Conservation (phyloP, 2,113 vertebrate species). For the Meles meles region DNA sequence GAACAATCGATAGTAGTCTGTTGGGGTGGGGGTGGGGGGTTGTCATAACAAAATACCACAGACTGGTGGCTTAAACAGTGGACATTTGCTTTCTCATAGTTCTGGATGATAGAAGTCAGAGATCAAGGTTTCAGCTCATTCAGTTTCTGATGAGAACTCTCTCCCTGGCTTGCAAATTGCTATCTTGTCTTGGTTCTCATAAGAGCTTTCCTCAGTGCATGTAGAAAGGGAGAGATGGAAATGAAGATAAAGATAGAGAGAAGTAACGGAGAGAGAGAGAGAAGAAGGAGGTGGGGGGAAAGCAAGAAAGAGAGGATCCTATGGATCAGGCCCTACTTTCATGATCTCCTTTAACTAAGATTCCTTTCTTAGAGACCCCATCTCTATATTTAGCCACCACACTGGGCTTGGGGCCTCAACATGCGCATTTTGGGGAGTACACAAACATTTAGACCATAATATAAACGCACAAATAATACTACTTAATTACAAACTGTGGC, state of each 20-base stretch:
- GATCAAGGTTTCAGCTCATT: background rate
- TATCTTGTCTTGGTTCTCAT: background rate
- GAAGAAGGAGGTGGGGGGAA: background rate
- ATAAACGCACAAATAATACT: background rate
- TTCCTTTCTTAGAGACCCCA: background rate
- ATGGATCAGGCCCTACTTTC: background rate
- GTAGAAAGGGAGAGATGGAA: background rate
- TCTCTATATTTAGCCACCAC: background rate
- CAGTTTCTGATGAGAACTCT: background rate
- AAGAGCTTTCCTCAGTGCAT: background rate
- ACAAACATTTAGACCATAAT: background rate
- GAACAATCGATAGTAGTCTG: background rate
- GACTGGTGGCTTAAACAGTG: background rate
- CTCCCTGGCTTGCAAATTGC: background rate
- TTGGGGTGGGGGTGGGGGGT: background rate
- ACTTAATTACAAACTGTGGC: background rate
- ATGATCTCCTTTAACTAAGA: background rate
- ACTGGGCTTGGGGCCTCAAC: background rate
- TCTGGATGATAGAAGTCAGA: background rate
- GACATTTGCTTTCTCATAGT: background rate
- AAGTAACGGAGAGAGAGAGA: too few species aligned
- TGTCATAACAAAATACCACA: background rate
- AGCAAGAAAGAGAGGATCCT: background rate
- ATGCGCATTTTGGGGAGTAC: accelerated
- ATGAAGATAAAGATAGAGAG: background rate